These are phyloP conservation scores for Gallinago nigripennis DNA, from an alignment of 2,797 vertebrate species.

Conservation along the genomic window DNA sequence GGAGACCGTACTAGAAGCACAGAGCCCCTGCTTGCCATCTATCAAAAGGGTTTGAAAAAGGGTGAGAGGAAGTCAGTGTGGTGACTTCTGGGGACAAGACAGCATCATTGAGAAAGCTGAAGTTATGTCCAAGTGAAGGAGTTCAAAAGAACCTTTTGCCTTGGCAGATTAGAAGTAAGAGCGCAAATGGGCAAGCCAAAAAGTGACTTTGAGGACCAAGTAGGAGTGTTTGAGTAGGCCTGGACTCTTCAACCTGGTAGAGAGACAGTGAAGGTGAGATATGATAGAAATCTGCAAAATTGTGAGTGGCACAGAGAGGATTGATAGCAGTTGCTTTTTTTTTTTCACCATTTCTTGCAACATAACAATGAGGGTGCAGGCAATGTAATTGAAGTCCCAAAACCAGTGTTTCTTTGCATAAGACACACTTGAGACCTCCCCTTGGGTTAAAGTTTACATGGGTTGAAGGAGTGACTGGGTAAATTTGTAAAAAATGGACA, in stretches of 20 bases:
- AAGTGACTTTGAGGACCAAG: background rate
- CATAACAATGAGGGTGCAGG: background rate
- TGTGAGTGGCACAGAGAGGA: rapidly evolving
- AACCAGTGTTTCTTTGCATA: background rate
- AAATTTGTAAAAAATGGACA: background rate
- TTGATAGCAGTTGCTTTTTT: background rate
- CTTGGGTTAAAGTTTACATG: background rate
- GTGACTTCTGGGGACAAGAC: background rate
- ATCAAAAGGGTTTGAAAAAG: background rate
- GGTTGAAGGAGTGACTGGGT: background rate
- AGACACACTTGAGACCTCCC: background rate
- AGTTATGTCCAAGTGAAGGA: background rate
- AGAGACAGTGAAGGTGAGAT: background rate
- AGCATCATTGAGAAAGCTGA: background rate
- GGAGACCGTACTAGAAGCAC: background rate
- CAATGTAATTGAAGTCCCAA: background rate
- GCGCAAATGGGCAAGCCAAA: background rate
- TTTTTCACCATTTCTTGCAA: background rate
- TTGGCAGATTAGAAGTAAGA: background rate
- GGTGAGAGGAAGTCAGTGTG: background rate
- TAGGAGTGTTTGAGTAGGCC: background rate
- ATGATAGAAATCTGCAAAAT: background rate
- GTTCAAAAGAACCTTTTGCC: background rate
- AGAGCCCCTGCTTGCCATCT: background rate
- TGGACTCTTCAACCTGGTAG: background rate